phyloP scores from a whole-genome alignment of 2,113 vertebrate genomes.

The Saguinus midas region DNA sequence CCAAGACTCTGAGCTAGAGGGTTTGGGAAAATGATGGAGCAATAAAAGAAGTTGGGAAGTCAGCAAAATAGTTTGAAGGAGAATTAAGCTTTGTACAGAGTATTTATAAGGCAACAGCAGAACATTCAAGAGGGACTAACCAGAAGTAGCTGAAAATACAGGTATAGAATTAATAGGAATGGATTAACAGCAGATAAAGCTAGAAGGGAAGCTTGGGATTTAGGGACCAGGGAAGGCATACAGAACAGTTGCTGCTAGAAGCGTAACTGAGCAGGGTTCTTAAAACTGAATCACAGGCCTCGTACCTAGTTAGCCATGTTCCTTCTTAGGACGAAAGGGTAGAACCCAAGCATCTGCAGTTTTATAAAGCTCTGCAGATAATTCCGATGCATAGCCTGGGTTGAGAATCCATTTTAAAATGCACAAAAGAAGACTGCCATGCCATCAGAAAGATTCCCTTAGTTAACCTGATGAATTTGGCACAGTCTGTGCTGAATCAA shows the following conservation, averaged over 20 bases:
- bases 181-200: neutral
- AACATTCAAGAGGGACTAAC: neutral
- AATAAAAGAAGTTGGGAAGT: constrained; percentile 5
- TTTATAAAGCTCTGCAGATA: constrained; percentile 33
- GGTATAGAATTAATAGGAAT: neutral
- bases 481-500: neutral
- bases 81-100: neutral
- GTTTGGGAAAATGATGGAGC: neutral
- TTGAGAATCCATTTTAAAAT: neutral
- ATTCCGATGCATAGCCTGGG: neutral
- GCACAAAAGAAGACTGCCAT: neutral
- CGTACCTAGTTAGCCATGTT: neutral
- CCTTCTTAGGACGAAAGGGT: neutral
- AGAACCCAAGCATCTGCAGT: neutral
- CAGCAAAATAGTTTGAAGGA: neutral
- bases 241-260: neutral
- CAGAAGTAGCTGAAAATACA: neutral
- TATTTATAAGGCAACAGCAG: neutral
- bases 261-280: neutral
- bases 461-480: neutral
- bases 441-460: neutral
- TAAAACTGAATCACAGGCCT: neutral
- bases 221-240: neutral
- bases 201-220: neutral
- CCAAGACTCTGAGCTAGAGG: neutral